These are phyloP conservation scores for Ditylenchus dipsaci DNA, from an alignment of 1,140 invertebrate genomes.

Conservation along the genomic window DNA sequence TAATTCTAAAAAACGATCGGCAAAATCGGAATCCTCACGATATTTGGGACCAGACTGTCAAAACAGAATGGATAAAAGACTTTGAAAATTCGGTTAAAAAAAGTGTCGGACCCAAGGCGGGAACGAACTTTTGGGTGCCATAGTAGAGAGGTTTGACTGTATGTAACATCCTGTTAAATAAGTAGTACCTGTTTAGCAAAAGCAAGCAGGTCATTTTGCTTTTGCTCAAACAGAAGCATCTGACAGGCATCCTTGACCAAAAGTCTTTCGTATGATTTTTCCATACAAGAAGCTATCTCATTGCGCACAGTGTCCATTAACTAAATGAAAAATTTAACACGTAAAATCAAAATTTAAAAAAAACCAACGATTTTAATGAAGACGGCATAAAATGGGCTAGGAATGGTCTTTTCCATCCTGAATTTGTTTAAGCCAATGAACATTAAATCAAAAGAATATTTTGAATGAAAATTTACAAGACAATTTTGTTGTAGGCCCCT, in stretches of 20 bases:
- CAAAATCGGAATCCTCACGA: too few relatives aligned
- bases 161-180: background rate
- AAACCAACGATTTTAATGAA: conserved; percentile 86
- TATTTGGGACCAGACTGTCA: too few relatives aligned
- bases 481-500: conserved; percentile 95
- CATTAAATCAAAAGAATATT: too few relatives aligned
- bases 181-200: conserved; percentile 66
- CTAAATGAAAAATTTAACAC: background rate
- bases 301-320: conserved; percentile 61
- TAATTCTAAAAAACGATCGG: too few relatives aligned
- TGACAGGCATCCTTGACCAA: conserved; percentile 78
- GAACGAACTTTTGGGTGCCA: too few relatives aligned
- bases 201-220: conserved; percentile 69
- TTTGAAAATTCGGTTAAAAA: too few relatives aligned
- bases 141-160: too few relatives aligned
- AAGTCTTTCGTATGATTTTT: conserved; percentile 89
- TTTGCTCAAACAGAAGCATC: conserved; percentile 77
- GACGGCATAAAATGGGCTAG: conserved; percentile 86
- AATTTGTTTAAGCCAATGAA: too few relatives aligned
- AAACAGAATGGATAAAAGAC: too few relatives aligned
- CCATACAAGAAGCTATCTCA: conserved; percentile 91
- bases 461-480: conserved; percentile 62
- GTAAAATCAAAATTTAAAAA: background rate
- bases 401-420: conserved; percentile 77
- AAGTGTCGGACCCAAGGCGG: too few relatives aligned